Conservation (phyloP, 2,797 vertebrate genomes). For the Phrynocephalus guinanensis region DNA sequence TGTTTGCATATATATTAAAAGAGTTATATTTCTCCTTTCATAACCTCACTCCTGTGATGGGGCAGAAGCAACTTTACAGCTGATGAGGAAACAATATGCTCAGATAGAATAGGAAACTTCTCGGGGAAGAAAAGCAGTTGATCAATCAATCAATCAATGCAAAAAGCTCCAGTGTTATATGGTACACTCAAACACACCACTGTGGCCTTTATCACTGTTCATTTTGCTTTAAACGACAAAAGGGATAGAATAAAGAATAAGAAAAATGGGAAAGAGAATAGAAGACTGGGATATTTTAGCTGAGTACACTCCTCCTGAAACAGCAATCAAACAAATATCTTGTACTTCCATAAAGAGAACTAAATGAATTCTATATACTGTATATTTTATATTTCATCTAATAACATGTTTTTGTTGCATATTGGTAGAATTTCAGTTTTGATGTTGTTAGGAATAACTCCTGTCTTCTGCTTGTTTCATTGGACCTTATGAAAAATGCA, state of each 20-base stretch:
- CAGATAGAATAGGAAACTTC: too few relatives aligned
- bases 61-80: background rate
- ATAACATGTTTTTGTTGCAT: too few relatives aligned
- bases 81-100: background rate
- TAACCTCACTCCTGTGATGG: background rate
- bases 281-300: background rate
- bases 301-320: background rate
- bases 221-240: background rate
- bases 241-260: background rate
- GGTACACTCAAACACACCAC: background rate
- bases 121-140: too few relatives aligned
- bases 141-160: background rate
- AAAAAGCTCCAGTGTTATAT: conserved; percentile 20
- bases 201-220: background rate
- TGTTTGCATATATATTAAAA: conserved; percentile 3
- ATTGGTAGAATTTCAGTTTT: too few relatives aligned
- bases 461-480: too few relatives aligned
- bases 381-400: too few relatives aligned
- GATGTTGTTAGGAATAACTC: too few relatives aligned
- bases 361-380: too few relatives aligned
- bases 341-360: accelerated
- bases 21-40: background rate
- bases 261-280: background rate
- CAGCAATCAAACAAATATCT: background rate
- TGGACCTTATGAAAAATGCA: too few relatives aligned